Evolutionary conservation across 1,140 invertebrate species (phyloP), one percentile per base, ranked within the genome.

Genomic region (Hyphantria cunea): DNA sequence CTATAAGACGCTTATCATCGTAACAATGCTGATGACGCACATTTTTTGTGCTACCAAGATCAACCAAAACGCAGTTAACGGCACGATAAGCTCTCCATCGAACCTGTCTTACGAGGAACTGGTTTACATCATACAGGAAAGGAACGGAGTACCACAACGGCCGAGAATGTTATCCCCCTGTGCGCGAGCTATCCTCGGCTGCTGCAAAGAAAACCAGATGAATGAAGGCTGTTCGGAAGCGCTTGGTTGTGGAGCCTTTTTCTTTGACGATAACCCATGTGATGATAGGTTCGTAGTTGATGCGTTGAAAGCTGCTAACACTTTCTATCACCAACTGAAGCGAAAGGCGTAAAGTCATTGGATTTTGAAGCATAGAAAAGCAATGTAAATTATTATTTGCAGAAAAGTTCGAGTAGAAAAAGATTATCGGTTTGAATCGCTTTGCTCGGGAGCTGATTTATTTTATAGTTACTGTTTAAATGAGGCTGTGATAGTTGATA

Each of bases 191-290:
- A 88, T 90, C 32, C 54, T 90, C 4, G 75, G 79, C 0, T 90
- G 87, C 48, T 86, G 86, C 51, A 71, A 79, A 6, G 67, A 72
- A 0, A 72, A 75, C 13, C 62, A 69, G 0, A 89, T 90, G 42
- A 84, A 88, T 48, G 61, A 66, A 39, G n/a, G 48, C 10, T 90
- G 87, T 50, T 90, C 86, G 0, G 87, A 87, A 64, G 45, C 66
- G 6, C 65, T 86, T 5, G 65, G 80, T 7, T 89, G 87, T 59
- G 87, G 87, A 3, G 80, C 83, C 2, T 77, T 74, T 52, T 87
- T 90, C 74, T 90, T 90, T 47, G 87, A 90, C 48, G 77, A 73
- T 8, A 90, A 90, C 44, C 87, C 87, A 6, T 90, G 87, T 31
- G 82, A 84, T 11, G 80, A 82, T 13, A 85, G 82, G 58, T 90